Evolutionary conservation across 2,113 vertebrate species (phyloP).

Genomic region (Neolamprologus devosi): DNA sequence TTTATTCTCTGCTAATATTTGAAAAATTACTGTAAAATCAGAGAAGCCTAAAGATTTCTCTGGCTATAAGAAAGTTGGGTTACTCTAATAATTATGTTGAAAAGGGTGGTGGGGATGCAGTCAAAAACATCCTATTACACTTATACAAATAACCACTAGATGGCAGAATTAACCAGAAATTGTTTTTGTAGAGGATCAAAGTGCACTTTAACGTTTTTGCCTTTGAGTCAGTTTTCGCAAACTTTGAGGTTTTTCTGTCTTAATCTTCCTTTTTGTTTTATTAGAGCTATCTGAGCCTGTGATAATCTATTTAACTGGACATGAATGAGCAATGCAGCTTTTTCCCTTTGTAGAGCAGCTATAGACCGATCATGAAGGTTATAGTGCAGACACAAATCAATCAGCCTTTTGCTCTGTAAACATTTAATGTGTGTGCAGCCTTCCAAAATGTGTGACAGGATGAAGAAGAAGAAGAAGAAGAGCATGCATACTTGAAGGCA

Average conservation of each 20-base stretch:
- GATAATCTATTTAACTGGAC: background rate
- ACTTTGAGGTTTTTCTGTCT: background rate
- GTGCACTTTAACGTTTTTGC: background rate
- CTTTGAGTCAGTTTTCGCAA: background rate
- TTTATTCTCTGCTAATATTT: background rate
- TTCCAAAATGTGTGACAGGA: rapidly evolving
- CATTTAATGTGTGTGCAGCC: background rate
- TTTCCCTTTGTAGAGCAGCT: background rate
- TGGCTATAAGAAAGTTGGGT: background rate
- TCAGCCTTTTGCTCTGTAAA: background rate
- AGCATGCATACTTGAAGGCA: rapidly evolving
- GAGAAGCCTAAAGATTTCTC: background rate
- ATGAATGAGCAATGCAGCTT: background rate
- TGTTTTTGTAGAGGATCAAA: background rate
- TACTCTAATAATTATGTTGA: background rate
- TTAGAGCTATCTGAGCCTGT: background rate
- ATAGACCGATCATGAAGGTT: background rate
- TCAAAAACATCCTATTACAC: background rate
- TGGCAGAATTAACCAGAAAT: background rate
- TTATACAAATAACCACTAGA: background rate
- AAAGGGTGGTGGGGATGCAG: background rate
- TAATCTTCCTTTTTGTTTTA: background rate
- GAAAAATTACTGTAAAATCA: background rate
- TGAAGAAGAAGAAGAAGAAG: background rate
- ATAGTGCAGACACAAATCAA: background rate